Percentiles rank a stretch among this genome's conserved stretches.
phyloP scores from a whole-genome alignment of 2,797 vertebrate species.

The Caiman crocodilus region DNA sequence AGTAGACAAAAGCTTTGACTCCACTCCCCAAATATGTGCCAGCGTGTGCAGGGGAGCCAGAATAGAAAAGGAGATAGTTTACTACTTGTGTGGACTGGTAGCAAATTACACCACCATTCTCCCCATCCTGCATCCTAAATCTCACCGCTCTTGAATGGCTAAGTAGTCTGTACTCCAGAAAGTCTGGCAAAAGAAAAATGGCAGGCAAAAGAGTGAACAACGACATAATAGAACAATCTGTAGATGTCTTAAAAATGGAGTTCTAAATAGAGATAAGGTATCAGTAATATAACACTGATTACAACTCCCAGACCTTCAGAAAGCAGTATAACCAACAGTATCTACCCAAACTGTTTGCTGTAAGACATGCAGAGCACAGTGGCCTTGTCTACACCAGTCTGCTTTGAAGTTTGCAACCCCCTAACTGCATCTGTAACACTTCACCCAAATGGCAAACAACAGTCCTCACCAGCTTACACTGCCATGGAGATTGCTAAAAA shows the following conservation, averaged over 20 bases:
- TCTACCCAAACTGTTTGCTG: not conserved
- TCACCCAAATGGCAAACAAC: rapidly evolving
- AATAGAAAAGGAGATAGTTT: not conserved
- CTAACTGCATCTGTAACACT: rapidly evolving
- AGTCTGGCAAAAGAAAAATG: too few species aligned
- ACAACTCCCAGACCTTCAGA: not conserved
- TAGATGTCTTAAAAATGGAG: not conserved
- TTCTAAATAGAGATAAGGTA: not conserved
- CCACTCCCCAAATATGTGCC: not conserved
- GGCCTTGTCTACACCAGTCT: not conserved
- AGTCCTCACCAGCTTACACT: rapidly evolving
- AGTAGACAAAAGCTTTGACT: not conserved
- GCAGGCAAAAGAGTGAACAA: not conserved
- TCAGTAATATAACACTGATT: constrained; percentile 8
- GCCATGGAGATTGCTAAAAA: rapidly evolving
- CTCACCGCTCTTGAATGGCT: constrained; percentile 35
- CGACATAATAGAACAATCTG: constrained; percentile 29
- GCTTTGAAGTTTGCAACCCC: not conserved
- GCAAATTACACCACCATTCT: not conserved
- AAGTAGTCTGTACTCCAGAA: constrained; percentile 46
- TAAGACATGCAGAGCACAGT: not conserved
- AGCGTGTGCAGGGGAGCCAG: not conserved
- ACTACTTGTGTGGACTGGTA: not conserved
- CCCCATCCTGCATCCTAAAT: not conserved
- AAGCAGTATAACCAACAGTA: not conserved